Percentiles rank a stretch among this genome's conserved stretches.
phyloP scores from a whole-genome alignment of 2,113 vertebrate species.

The Vicugna pacos region DNA sequence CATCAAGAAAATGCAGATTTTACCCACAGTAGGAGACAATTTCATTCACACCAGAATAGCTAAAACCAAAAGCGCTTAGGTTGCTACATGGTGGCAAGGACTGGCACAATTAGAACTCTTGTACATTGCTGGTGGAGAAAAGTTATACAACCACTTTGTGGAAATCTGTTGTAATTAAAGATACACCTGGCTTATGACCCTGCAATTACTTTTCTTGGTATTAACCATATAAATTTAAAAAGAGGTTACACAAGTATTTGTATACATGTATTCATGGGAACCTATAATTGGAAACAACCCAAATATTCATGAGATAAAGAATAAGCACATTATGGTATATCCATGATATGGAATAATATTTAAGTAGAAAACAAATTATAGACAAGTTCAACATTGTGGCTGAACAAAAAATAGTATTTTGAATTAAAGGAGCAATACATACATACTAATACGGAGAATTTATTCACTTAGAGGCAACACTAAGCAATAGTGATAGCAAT shows the following conservation, averaged over 20 bases:
- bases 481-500: neutral
- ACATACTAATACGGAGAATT: neutral
- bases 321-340: neutral
- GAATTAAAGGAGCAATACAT: neutral
- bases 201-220: neutral
- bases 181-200: neutral
- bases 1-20: neutral
- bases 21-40: neutral
- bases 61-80: neutral
- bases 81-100: neutral
- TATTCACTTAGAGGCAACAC: neutral
- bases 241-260: neutral
- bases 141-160: neutral
- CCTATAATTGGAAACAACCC: neutral
- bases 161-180: neutral
- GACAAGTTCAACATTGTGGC: neutral
- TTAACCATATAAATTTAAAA: neutral
- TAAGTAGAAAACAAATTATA: neutral
- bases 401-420: neutral
- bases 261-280: neutral
- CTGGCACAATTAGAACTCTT: neutral
- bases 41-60: neutral
- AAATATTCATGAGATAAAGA: neutral
- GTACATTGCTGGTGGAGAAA: neutral
- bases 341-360: neutral